phyloP scores from a whole-genome alignment of 2,113 vertebrate genomes.

The Halcyon malimbica region DNA sequence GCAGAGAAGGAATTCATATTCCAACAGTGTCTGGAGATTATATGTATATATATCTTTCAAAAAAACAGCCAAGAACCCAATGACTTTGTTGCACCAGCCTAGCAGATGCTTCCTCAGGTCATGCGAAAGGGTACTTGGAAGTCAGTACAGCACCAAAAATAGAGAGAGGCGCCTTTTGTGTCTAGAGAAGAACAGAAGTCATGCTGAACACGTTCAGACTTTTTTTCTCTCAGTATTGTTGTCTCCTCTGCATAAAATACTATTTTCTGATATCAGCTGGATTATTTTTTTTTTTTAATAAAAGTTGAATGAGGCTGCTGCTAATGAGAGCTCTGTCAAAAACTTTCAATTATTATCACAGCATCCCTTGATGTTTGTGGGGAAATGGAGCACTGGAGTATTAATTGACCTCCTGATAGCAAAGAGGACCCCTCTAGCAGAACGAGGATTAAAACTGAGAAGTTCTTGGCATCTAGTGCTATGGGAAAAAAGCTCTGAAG shows the following conservation, averaged over 20 bases:
- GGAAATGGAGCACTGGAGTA: not conserved
- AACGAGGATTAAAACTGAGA: not conserved
- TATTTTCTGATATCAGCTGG: not conserved
- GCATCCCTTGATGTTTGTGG: not conserved
- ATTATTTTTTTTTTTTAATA: not conserved
- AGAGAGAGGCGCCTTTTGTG: not conserved
- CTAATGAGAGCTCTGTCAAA: constrained; percentile 28
- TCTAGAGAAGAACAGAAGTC: not conserved
- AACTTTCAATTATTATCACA: constrained; percentile 4
- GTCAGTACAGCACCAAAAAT: not conserved
- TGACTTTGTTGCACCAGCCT: not conserved
- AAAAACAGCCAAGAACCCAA: not conserved
- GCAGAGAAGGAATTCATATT: not conserved
- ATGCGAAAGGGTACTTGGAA: not conserved
- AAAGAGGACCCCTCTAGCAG: constrained; percentile 1
- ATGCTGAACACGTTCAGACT: fast-evolving
- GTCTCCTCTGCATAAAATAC: not conserved
- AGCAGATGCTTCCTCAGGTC: not conserved
- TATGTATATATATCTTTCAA: not conserved
- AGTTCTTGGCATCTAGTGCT: not conserved
- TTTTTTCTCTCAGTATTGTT: not conserved
- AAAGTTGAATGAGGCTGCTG: constrained; percentile 22
- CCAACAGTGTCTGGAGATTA: not conserved
- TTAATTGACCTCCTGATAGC: constrained; percentile 8
- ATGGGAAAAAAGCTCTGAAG: not conserved